A percentile compares a stretch with the other conserved stretches of the same genome.
Conservation (phyloP, 2,888 invertebrate species). For the Mayetiola destructor region DNA sequence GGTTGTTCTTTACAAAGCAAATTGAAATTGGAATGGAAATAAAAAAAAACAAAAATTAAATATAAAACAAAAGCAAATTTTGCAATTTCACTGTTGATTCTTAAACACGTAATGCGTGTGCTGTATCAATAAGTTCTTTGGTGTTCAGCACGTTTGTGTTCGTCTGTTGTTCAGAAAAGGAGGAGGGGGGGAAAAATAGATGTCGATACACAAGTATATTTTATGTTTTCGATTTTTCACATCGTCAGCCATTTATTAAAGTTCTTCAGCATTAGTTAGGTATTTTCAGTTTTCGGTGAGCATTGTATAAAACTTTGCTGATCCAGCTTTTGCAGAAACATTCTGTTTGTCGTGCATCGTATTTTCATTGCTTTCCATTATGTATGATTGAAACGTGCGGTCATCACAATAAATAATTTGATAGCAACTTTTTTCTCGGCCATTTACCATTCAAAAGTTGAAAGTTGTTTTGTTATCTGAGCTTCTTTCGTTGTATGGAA, state of each 20-base stretch:
- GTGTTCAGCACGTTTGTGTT: background rate
- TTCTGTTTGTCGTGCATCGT: no score
- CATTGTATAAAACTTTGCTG: slow-evolving; percentile 1
- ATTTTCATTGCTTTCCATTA: background rate
- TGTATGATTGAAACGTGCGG: background rate
- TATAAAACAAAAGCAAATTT: no score
- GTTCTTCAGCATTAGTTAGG: background rate
- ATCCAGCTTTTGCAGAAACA: slow-evolving; percentile 2
- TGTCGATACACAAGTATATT: no score
- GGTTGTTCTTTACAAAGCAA: no score
- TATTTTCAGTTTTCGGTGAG: background rate
- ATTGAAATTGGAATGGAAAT: no score
- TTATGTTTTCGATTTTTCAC: slow-evolving; percentile 4
- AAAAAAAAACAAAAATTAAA: no score
- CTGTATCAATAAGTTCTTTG: background rate
- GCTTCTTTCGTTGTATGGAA: no score
- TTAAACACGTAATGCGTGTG: background rate
- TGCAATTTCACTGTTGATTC: background rate
- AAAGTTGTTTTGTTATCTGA: no score
- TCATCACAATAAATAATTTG: background rate
- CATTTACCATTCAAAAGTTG: no score
- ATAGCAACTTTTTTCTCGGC: background rate
- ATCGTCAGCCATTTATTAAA: slow-evolving; percentile 1
- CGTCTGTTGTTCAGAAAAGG: background rate
- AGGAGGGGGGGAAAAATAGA: no score